phyloP scores from a whole-genome alignment of 2,888 invertebrate genomes.

The Xylophagus ater region DNA sequence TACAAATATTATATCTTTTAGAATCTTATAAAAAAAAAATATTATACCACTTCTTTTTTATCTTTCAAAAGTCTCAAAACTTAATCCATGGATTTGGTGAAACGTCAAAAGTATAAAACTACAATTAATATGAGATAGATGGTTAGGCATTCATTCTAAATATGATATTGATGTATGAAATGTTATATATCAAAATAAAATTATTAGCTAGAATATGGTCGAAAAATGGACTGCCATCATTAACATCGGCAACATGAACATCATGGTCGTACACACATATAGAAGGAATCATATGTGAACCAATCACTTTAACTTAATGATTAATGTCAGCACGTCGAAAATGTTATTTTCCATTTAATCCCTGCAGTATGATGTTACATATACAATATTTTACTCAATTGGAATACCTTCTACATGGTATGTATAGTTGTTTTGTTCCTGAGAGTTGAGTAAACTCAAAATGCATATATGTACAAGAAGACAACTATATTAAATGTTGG shows the following conservation, averaged over 20 bases:
- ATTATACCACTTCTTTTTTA: too few species aligned
- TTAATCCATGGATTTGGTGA: constrained; percentile 12
- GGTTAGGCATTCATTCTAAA: neutral
- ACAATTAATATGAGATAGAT: constrained; percentile 16
- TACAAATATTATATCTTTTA: too few species aligned
- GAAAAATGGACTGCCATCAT: constrained; percentile 4
- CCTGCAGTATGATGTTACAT: constrained; percentile 15
- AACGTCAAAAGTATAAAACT: constrained; percentile 17
- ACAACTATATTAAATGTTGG: too few species aligned
- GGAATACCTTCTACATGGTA: too few species aligned
- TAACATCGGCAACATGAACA: too few species aligned
- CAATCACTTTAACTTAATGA: constrained; percentile 18
- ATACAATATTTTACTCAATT: too few species aligned
- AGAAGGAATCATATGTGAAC: constrained; percentile 5
- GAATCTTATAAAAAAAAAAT: too few species aligned
- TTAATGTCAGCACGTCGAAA: constrained; percentile 18
- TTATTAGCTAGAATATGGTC: neutral
- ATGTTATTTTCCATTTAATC: constrained; percentile 17
- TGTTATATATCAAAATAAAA: neutral
- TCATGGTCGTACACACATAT: neutral
- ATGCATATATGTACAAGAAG: too few species aligned
- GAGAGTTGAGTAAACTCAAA: too few species aligned
- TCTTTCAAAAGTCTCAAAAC: constrained; percentile 9
- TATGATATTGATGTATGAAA: neutral
- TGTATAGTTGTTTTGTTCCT: too few species aligned